Percentiles rank a stretch among this genome's conserved stretches.
Evolutionary conservation across 2,888 invertebrate genomes (phyloP).

Genomic region (Odontothrips loti): DNA sequence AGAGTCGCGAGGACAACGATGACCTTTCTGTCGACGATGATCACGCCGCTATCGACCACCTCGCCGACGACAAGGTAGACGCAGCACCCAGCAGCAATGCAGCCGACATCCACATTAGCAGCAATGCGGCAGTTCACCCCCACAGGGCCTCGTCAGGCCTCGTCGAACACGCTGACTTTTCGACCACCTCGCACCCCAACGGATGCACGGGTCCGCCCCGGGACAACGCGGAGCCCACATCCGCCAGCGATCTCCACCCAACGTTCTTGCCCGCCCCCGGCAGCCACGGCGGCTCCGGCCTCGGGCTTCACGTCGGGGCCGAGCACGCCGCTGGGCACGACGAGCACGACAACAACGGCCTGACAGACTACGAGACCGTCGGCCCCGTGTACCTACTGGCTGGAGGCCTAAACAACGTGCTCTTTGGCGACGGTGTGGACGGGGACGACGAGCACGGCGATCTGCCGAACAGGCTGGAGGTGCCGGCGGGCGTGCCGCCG

Average conservation of each 20-base stretch:
- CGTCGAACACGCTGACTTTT: no score
- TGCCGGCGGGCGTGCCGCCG: neutral
- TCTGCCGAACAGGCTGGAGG: slow-evolving; percentile 4
- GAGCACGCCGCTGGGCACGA: neutral
- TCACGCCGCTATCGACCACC: no score
- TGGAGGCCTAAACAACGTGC: neutral
- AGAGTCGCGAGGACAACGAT: no score
- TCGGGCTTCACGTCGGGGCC: neutral
- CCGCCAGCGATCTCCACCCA: slow-evolving; percentile 2
- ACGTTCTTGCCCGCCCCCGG: neutral
- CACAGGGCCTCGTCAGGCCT: no score
- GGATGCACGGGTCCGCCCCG: no score
- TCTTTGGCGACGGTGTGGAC: neutral
- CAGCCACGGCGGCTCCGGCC: neutral
- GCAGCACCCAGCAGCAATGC: no score
- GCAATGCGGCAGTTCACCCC: no score
- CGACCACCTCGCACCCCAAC: no score
- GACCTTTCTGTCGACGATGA: no score
- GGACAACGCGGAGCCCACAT: neutral
- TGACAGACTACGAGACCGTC: neutral
- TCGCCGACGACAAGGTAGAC: no score
- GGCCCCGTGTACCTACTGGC: neutral
- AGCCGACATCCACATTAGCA: no score
- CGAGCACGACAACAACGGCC: neutral
- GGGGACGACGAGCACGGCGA: neutral